phyloP scores from a whole-genome alignment of 53 echinoderm and acorn worm genomes.

The Echinarachnius parma region DNA sequence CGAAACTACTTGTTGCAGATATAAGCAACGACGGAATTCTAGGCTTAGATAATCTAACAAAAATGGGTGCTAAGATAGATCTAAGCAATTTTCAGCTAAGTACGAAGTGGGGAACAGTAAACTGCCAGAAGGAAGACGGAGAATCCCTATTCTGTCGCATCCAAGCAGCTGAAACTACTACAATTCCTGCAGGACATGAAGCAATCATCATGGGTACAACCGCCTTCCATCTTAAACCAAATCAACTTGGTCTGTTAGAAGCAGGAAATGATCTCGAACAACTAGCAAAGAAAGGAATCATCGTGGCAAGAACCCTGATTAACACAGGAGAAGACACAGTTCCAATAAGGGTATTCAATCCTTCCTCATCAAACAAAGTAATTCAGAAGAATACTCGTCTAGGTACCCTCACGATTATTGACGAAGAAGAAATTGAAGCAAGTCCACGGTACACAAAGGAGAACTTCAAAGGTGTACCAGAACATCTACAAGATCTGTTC shows the following conservation, averaged over 20 bases:
- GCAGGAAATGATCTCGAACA: not conserved
- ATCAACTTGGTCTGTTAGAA: conserved; percentile 11
- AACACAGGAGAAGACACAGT: not conserved
- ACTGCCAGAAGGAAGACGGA: not conserved
- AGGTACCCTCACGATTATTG: not conserved
- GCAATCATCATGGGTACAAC: not conserved
- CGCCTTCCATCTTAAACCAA: not conserved
- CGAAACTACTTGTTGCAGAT: conserved; percentile 8
- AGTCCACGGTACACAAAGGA: not conserved
- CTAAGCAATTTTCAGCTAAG: not conserved
- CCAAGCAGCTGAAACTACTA: conserved; percentile 7
- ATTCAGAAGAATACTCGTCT: conserved; percentile 6
- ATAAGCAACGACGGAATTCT: conserved; percentile 15
- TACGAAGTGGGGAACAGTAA: conserved; percentile 16
- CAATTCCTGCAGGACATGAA: conserved; percentile 30
- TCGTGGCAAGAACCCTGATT: conserved; percentile 7
- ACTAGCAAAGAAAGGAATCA: conserved; percentile 9
- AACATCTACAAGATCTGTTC: not conserved
- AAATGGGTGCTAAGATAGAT: conserved; percentile 16
- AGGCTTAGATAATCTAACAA: conserved; percentile 8
- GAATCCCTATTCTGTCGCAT: conserved; percentile 9
- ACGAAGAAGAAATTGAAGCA: not conserved
- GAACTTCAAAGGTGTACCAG: not conserved
- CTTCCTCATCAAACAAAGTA: conserved; percentile 16
- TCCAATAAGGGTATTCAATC: conserved; percentile 23